Conservation (phyloP, 2,113 vertebrate species). For the Hepsetus odoe region DNA sequence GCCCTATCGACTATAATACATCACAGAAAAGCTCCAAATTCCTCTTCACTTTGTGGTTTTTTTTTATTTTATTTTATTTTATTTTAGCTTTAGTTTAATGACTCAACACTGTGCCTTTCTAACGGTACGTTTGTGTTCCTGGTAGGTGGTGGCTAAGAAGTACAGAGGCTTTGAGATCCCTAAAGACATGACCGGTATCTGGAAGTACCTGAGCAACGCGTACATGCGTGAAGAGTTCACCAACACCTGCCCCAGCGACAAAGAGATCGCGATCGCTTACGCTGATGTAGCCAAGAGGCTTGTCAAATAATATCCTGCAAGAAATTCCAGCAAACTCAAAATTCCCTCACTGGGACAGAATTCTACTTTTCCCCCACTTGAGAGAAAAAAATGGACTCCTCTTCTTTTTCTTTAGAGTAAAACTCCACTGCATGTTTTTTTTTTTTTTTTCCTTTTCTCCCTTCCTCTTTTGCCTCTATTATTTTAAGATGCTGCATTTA, state of each 20-base stretch:
- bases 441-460: background rate
- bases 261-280: constrained; percentile 97
- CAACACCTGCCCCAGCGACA: constrained; percentile 97
- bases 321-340: constrained; percentile 4
- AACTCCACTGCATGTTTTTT: constrained; percentile 60
- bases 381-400: constrained; percentile 67
- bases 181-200: constrained; percentile 89
- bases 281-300: constrained; percentile 97
- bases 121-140: background rate
- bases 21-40: no score
- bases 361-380: constrained; percentile 53
- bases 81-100: no score
- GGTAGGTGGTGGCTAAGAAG: constrained; percentile 96
- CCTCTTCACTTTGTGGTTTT: no score
- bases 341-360: constrained; percentile 60
- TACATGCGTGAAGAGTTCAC: constrained; percentile 95
- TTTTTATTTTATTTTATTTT: no score
- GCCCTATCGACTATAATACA: no score
- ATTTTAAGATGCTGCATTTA: constrained; percentile 51
- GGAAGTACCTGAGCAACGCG: constrained; percentile 93
- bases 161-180: constrained; percentile 95
- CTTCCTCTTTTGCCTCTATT: no score
- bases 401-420: constrained; percentile 63
- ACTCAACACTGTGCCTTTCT: background rate
- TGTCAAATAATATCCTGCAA: constrained; percentile 80